Conservation (phyloP, 2,113 vertebrate species). For the Spermophilus dauricus region DNA sequence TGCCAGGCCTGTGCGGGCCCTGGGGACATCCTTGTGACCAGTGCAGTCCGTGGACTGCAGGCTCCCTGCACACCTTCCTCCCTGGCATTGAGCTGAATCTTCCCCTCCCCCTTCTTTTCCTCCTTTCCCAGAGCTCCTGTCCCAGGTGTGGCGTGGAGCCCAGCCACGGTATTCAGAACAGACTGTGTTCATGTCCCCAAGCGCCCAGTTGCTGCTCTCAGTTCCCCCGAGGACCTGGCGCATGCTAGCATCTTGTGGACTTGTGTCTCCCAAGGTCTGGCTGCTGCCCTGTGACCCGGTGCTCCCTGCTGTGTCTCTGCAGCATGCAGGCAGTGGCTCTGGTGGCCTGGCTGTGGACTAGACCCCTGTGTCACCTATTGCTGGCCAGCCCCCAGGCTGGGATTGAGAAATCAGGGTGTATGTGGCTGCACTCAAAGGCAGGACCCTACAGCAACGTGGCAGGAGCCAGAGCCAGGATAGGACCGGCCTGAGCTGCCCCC, state of each 20-base stretch:
- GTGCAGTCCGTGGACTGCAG: not conserved
- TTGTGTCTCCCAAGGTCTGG: not conserved
- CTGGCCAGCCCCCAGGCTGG: accelerated
- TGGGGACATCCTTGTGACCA: not conserved
- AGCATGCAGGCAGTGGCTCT: too few relatives aligned
- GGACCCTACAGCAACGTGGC: accelerated
- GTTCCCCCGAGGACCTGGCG: not conserved
- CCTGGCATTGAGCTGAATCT: accelerated
- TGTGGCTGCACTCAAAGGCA: not conserved
- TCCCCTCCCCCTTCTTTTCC: not conserved
- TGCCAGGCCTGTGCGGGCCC: not conserved
- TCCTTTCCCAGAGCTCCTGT: not conserved
- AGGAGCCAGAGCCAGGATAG: accelerated
- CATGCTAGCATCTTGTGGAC: accelerated
- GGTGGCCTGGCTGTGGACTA: not conserved
- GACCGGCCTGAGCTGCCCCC: not conserved
- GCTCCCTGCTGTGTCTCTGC: not conserved
- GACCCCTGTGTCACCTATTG: accelerated
- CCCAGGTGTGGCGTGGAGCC: not conserved
- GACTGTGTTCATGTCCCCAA: not conserved
- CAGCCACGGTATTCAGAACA: accelerated
- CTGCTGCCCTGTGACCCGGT: not conserved
- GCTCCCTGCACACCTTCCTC: not conserved
- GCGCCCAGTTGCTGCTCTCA: accelerated
- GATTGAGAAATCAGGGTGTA: not conserved